Percentiles rank a stretch among this genome's conserved stretches.
Conservation (phyloP, 2,113 vertebrate genomes). For the Stercorarius parasiticus region DNA sequence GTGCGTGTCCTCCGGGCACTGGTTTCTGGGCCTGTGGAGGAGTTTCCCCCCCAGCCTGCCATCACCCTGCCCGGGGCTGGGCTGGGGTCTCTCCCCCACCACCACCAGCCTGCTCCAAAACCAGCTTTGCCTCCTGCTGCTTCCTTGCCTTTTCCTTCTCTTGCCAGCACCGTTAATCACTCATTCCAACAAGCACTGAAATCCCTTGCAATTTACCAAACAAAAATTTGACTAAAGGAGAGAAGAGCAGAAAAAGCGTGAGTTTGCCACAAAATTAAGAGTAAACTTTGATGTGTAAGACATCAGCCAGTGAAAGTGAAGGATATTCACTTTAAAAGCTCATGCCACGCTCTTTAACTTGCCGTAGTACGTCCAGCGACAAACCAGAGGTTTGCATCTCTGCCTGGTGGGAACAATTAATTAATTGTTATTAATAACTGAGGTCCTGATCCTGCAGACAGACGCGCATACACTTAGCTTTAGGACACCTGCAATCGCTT, state of each 20-base stretch:
- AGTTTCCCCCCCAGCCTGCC: neutral
- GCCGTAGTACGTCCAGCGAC: neutral
- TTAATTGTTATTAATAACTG: constrained; percentile 36
- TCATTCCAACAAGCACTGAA: neutral
- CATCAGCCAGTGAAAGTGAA: neutral
- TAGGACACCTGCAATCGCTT: neutral
- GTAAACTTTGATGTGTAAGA: neutral
- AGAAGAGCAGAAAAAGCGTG: accelerated
- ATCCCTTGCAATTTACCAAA: neutral
- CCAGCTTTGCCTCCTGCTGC: neutral
- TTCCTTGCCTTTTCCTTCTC: neutral
- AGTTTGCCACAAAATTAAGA: neutral
- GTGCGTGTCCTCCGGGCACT: constrained; percentile 32
- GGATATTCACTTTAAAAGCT: neutral
- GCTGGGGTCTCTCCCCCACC: neutral
- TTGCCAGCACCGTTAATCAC: neutral
- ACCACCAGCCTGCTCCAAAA: neutral
- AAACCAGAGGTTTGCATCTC: constrained; percentile 23
- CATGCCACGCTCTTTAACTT: neutral
- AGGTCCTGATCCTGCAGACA: constrained; percentile 18
- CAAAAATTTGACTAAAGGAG: neutral
- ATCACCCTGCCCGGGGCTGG: neutral
- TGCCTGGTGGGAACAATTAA: constrained; percentile 52
- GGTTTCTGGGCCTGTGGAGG: neutral
- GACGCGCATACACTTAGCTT: neutral